Evolutionary conservation across 2,797 vertebrate genomes (phyloP), one percentile per base, ranked within the genome.

Genomic region (Neostethus bicornis): DNA sequence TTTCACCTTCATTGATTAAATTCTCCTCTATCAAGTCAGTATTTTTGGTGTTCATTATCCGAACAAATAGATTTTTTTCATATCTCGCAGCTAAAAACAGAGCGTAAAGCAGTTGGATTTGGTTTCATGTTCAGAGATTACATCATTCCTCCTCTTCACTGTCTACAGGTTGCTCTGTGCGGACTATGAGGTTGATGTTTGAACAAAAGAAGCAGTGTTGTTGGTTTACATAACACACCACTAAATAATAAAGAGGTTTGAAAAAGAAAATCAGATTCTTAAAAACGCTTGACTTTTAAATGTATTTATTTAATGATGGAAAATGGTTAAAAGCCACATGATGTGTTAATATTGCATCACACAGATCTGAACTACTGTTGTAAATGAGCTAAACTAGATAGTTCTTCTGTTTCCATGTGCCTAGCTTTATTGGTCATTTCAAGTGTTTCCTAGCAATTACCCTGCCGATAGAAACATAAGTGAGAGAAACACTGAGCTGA

Each of bases 401-500:
- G 1, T 26, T 2, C 4, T 20, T 34, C 25, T 8, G 13, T 12
- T 13, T 38, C 43, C 26, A 0, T 51, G 6, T 7, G 16, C 21
- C 37, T 49, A 14, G 54, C 47, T 14, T 56, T 20, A 24, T 19
- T 17, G 16, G 7, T 43, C 1, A 44, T 64, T 51, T 62, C 51
- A 52, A 44, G 25, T 25, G 14, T 46, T 35, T 56, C 55, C 32
- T 54, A 53, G 31, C 7, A 5, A 19, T 32, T 5, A 6, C 11
- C 7, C 14, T 25, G 16, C 47, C 45, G 45, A 59, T 41, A 12
- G 44, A 53, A 5, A 47, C 51, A 38, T 8, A 39, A 31, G 43
- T 3, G 21, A 41, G 49, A 35, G 72, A 70, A 73, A 78, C 69
- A 76, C 51, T 67, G 59, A 66, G 59, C 59, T 65, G 50, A 32